phyloP scores from a whole-genome alignment of 1,140 invertebrate species.

The Berghia stephanieae region DNA sequence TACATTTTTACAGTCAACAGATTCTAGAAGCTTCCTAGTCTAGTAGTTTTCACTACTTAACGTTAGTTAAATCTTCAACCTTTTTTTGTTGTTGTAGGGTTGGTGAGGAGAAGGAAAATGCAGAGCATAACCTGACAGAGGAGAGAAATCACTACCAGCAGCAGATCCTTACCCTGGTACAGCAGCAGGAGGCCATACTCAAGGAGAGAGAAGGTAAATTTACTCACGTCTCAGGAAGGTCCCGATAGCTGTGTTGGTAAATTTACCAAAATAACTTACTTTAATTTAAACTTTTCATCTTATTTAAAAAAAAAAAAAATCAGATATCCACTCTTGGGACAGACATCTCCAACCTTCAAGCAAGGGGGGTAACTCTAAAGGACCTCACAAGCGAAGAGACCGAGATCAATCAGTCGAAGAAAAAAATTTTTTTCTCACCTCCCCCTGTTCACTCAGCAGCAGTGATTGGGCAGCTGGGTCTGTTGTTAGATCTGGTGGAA shows the following conservation, averaged over 20 bases:
- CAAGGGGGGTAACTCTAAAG: constrained; percentile 39
- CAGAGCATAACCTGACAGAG: constrained; percentile 35
- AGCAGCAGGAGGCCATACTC: constrained; percentile 47
- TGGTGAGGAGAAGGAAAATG: constrained; percentile 51
- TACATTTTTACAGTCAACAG: not conserved
- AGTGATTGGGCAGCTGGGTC: too few species aligned
- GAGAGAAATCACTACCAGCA: constrained; percentile 46
- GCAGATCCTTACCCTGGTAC: constrained; percentile 43
- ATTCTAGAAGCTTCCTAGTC: not conserved
- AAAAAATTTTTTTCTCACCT: not conserved
- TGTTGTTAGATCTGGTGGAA: too few species aligned
- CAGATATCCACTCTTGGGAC: too few species aligned
- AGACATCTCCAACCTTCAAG: too few species aligned
- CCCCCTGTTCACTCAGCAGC: too few species aligned
- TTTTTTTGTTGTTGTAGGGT: constrained; percentile 30
- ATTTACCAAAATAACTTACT: too few species aligned
- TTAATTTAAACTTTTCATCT: too few species aligned
- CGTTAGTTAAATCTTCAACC: not conserved
- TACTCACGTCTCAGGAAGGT: too few species aligned
- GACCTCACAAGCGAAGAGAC: too few species aligned
- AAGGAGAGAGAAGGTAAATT: constrained; percentile 46
- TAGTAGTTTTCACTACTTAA: not conserved
- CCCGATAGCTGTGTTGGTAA: too few species aligned
- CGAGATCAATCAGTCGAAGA: too few species aligned
- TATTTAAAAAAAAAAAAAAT: too few species aligned